These are phyloP conservation scores for Vimba vimba DNA, from an alignment of 2,113 vertebrate species.

Conservation along the genomic window DNA sequence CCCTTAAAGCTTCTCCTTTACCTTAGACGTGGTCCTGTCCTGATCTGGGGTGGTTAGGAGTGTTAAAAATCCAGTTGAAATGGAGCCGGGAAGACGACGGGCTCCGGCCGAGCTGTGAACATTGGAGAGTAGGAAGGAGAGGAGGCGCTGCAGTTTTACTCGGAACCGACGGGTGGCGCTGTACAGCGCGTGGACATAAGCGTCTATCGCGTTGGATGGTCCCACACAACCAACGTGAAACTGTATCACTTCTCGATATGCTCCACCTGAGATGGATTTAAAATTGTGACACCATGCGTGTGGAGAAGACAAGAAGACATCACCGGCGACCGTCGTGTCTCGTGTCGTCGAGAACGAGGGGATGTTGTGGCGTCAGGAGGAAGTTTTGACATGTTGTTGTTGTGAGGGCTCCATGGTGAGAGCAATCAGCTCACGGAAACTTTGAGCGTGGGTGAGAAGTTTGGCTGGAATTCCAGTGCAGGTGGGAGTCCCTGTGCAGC, in stretches of 20 bases:
- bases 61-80: constrained; percentile 78
- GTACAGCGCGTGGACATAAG: constrained; percentile 31
- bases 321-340: neutral
- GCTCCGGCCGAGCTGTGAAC: constrained; percentile 83
- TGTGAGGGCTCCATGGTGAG: constrained; percentile 12
- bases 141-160: constrained; percentile 65
- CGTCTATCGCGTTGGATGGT: neutral
- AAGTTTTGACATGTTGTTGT: constrained; percentile 25
- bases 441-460: constrained; percentile 44
- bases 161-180: constrained; percentile 66
- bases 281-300: neutral
- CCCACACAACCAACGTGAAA: constrained; percentile 6
- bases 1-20: constrained; percentile 71
- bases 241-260: neutral
- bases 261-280: neutral
- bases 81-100: constrained; percentile 77
- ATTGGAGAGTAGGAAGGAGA: constrained; percentile 81
- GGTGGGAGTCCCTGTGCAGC: constrained; percentile 35
- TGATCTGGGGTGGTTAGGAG: constrained; percentile 74
- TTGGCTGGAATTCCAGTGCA: constrained; percentile 34
- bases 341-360: neutral
- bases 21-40: constrained; percentile 79
- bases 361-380: constrained; percentile 1
- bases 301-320: neutral
- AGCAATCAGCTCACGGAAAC: constrained; percentile 42